Evolutionary conservation across 2,797 vertebrate species (phyloP).

Genomic region (Knipowitschia caucasica): DNA sequence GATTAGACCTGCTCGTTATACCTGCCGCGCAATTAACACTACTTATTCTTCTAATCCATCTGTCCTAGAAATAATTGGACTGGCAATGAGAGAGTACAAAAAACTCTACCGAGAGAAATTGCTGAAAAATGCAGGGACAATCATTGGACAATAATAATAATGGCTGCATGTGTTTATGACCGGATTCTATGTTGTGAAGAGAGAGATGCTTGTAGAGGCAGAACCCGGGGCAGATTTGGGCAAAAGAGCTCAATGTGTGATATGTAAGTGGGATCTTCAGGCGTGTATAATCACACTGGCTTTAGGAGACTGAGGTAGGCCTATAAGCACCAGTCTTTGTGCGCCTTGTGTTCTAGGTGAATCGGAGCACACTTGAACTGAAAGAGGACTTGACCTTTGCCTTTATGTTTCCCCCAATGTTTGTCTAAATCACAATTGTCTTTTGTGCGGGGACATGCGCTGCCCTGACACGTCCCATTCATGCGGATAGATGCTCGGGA

Average conservation of each 20-base stretch:
- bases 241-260: slow-evolving; percentile 24
- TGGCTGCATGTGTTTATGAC: slow-evolving; percentile 19
- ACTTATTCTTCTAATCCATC: slow-evolving; percentile 77
- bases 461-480: slow-evolving; percentile 92
- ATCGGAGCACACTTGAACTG: slow-evolving; percentile 93
- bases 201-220: slow-evolving; percentile 7
- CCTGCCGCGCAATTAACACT: slow-evolving; percentile 83
- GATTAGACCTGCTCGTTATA: slow-evolving; percentile 83
- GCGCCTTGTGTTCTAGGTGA: slow-evolving; percentile 91
- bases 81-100: slow-evolving; percentile 35
- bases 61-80: slow-evolving; percentile 74
- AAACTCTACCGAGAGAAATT: slow-evolving; percentile 12
- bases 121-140: slow-evolving; percentile 6
- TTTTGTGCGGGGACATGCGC: slow-evolving; percentile 91
- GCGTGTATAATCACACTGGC: slow-evolving; percentile 47
- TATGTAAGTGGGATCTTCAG: slow-evolving; percentile 34
- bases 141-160: slow-evolving; percentile 29
- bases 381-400: slow-evolving; percentile 98
- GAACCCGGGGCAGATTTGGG: slow-evolving; percentile 27
- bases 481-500: slow-evolving; percentile 90
- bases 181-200: not conserved
- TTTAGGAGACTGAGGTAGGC: slow-evolving; percentile 50
- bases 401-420: slow-evolving; percentile 93
- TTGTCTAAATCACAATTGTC: slow-evolving; percentile 99
- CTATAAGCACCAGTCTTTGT: slow-evolving; percentile 83